Base-by-base conservation (phyloP, 2,113 vertebrate species). In the Murina feae region DNA sequence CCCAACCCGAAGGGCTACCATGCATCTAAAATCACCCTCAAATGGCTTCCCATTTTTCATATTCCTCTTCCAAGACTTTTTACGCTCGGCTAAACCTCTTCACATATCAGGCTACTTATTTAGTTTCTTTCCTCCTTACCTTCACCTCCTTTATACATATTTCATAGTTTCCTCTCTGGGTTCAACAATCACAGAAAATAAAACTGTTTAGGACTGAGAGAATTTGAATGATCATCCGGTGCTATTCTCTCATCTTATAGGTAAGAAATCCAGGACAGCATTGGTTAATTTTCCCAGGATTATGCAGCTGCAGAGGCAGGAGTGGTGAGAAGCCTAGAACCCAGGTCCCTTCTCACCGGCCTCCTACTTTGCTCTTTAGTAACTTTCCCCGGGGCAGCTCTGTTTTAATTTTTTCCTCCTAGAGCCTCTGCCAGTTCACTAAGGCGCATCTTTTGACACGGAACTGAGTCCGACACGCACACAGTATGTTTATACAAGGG, bases 401-500 rank as follows among this genome's bases (percentile, higher is more conserved):
- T 92, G 51, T 79, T 90, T 86, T 80, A 63, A 78, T 90, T 94
- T 94, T 88, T 82, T 55, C 42, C 66, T 91, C 49, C 35, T 32
- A 51, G 66, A 84, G n/a, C 75, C 23, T 91, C 87, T 81, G 32
- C 60, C 42, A 82, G 83, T 66, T 97, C 84, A 82, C 84, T 68
- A 78, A n/a, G 21, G 18, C 13, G 76, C 72, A 63, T n/a, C 51
- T 86, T 39, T 16, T 68, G 90, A 85, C 90, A 91, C 18, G 66
- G 79, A 94, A 84, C 94, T 82, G 86, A 86, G 25, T 76, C 86
- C 79, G 23, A 84, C 44, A 76, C 60, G 80, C 68, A 89, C 69
- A 76, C 85, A 91, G 32, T 91, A 87, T 93, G 87, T 92, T 93
- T 91, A 30, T 63, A 85, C 71, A 89, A 87, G 23, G 55, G 17